phyloP scores from a whole-genome alignment of 92 coral and sea anemone species.

The Hydrozoanthus gracilis region DNA sequence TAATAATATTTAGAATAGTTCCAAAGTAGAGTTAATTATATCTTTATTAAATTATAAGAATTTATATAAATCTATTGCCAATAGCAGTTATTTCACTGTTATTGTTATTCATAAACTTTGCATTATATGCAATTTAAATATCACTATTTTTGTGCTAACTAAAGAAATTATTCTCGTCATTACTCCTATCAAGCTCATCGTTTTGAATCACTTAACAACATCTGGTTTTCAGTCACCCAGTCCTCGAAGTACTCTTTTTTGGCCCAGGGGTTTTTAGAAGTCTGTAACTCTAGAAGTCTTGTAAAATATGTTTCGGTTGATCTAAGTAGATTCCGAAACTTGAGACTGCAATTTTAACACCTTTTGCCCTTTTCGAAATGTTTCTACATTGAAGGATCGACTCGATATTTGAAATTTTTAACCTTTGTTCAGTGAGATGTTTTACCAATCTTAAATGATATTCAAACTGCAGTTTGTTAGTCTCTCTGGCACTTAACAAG shows the following conservation, averaged over 20 bases:
- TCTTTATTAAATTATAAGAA: conserved; percentile 43
- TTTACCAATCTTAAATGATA: background rate
- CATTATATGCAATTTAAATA: conserved; percentile 40
- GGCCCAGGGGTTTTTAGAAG: background rate
- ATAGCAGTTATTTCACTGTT: conserved; percentile 6
- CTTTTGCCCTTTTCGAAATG: background rate
- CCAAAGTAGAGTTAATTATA: conserved; percentile 32
- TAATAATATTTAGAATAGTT: conserved; percentile 26
- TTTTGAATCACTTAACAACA: background rate
- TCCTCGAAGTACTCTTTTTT: background rate
- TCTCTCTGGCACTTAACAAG: background rate
- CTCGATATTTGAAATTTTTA: background rate
- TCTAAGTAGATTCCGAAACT: conserved; percentile 5
- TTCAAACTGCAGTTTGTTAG: background rate
- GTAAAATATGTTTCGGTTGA: background rate
- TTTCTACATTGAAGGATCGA: background rate
- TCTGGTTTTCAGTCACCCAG: background rate
- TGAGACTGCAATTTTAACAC: background rate
- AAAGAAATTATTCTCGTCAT: background rate
- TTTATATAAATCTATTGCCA: conserved; percentile 11
- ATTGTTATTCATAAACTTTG: conserved; percentile 9
- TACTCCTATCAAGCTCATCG: background rate
- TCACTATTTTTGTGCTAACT: conserved; percentile 30
- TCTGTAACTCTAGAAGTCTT: background rate
- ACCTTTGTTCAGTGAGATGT: background rate